Base-by-base conservation (phyloP, 1,140 invertebrate genomes). In the Caenorhabditis briggsae region DNA sequence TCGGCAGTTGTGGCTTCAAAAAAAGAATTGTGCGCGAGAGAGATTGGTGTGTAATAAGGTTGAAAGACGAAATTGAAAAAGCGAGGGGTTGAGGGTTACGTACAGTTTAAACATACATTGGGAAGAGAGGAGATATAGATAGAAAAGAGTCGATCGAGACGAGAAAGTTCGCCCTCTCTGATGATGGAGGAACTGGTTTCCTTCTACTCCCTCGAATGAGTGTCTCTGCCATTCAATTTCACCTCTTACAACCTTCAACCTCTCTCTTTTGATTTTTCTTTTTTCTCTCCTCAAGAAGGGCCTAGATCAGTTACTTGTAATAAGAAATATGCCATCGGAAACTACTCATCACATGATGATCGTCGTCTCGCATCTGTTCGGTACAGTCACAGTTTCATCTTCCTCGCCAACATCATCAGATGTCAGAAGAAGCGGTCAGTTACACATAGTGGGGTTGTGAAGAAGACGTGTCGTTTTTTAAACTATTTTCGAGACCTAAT, bases 91-190 rank as follows among this genome's bases (percentile, higher is more conserved):
- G 59, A 61, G 59, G 33, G 59, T 61, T 61, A 61, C 59, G 70
- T 78, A 78, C 70, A 78, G 70, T 78, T 78, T 78, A 78, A 78
- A 78, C 70, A 78, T 78, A 46, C 64, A 70, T 61, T 61, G 59
- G 14, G 56, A 58, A 58, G 50, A 53, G 33, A 58, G n/a, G 64
- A 70, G 64, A 70, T 70, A 70, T 70, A 70, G 64, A 70, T 70
- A 70, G 64, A 70, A 70, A 70, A 78, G 43, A 78, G 70, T 43
- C 65, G 23, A 14, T 46, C 70, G 43, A 78, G 70, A 78, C 70
- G 46, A 16, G 70, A 78, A 78, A 78, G 70, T 78, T 78, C 46
- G 41, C 9, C 18, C n/a, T 58, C 14, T 18, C 14, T 64, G 61
- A 64, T 64, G 64, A 70, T 43, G 41, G 14, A 61, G 41, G 18